Base-by-base conservation (phyloP, 64 coral and sea anemone species). In the Montipora cactus region DNA sequence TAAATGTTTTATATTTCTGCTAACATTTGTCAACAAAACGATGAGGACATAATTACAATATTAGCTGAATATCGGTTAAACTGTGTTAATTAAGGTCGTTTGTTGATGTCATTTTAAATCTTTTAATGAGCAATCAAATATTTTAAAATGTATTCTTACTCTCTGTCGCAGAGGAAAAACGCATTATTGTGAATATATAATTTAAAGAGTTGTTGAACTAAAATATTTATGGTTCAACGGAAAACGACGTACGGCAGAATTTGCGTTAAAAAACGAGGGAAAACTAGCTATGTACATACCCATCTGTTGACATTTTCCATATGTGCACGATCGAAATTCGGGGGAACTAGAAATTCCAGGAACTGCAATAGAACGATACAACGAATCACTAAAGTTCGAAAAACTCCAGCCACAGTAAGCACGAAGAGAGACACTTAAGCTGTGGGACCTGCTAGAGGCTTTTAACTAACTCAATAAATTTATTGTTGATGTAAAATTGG, bases 251-350 rank as follows among this genome's bases (percentile, higher is more conserved):
- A 7, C 2, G 86, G 66, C 13, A 55, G 66, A 46, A 79, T 25
- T 13, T 69, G 37, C 37, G 5, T 64, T 45, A n/a, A 75, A 23
- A 74, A 18, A 85, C 44, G 2, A 49, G 19, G 11, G 23, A 2
- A 81, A 94, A 67, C 74, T 4, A 62, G 55, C 1, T 0, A 72
- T 20, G 9, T 78, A 75, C 79, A 81, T 94, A 97, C 96, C 96
- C 74, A 97, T 95, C 77, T 91, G 79, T 73, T 97, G 93, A 74
- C 96, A 97, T 58, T 92, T 94, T 69, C 93, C 96, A 80, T 91
- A 95, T 19, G 84, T 97, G 94, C 96, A 97, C 3, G 91, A 77
- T 22, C 88, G 91, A 78, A 78, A 97, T 22, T 97, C 96, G 51
- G 84, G 78, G 7, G 93, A 80, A 68, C 95, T 93, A 28, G 96